These are phyloP conservation scores for Istiophorus platypterus DNA, from an alignment of 2,113 vertebrate genomes.

Conservation along the genomic window DNA sequence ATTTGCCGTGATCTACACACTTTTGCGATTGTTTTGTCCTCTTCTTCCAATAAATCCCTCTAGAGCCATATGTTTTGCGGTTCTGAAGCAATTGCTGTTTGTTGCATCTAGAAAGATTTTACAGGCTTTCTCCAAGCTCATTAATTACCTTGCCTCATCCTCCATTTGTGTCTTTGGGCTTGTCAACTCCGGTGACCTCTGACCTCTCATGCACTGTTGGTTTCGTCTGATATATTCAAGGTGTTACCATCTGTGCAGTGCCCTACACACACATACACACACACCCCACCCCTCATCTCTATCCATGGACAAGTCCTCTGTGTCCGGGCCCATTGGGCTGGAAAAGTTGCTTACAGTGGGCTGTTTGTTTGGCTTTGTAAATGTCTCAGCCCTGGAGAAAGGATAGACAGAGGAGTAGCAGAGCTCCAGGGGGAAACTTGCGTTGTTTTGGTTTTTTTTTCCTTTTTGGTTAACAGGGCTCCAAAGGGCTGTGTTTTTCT, in stretches of 20 bases:
- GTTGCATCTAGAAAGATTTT: not conserved
- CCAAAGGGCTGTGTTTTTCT: conserved; percentile 23
- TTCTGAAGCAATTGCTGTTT: not conserved
- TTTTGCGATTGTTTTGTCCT: not conserved
- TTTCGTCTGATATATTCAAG: conserved; percentile 78
- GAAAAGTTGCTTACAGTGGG: conserved; percentile 77
- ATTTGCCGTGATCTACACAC: not conserved
- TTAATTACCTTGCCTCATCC: conserved; percentile 36
- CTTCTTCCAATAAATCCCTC: not conserved
- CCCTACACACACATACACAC: too few relatives aligned
- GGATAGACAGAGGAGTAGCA: conserved; percentile 36
- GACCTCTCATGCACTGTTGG: conserved; percentile 66
- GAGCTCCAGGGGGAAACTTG: conserved; percentile 57
- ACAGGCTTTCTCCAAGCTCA: not conserved
- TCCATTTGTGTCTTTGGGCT: conserved; percentile 44
- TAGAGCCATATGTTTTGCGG: not conserved
- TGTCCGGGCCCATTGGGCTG: conserved; percentile 72
- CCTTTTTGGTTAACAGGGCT: conserved; percentile 44
- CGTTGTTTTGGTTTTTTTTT: conserved; percentile 16
- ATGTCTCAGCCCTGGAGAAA: conserved; percentile 62
- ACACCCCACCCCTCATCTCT: conserved; percentile 25
- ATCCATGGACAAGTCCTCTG: conserved; percentile 62
- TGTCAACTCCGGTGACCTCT: conserved; percentile 70
- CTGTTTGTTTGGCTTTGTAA: conserved; percentile 74
- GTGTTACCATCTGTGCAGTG: conserved; percentile 75